Base-by-base conservation (phyloP, 2,113 vertebrate species). In the Mola mola region DNA sequence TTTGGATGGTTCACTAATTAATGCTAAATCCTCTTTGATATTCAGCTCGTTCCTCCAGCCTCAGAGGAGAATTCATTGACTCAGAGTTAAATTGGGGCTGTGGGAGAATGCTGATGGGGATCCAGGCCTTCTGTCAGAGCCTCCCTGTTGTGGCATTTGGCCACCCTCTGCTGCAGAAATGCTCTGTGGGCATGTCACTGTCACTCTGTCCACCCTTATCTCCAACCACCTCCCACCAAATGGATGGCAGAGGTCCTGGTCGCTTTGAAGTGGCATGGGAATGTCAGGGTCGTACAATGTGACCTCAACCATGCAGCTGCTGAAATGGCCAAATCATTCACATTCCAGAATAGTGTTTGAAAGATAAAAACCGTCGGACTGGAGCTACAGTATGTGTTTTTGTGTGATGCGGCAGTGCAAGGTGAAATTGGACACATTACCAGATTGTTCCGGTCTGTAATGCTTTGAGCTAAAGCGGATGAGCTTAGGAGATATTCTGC, bases 401-500 rank as follows among this genome's bases (percentile, higher is more conserved):
- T 29, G 28, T 4, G 28, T 29, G 40, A 42, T 19, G 40, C 15
- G 36, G n/a, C n/a, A n/a, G n/a, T n/a, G n/a, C n/a, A n/a, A n/a
- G n/a, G n/a, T n/a, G n/a, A n/a, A n/a, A n/a, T n/a, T n/a, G n/a
- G 36, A 57, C 58, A 53, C 31, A 9, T 7, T 19, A 28, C 20
- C 29, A 46, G 75, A 74, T 76, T 74, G 53, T 58, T 33, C 47
- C 33, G 66, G 76, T 58, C 67, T 70, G 38, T 78, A 67, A 78
- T 73, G 66, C 72, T 72, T 76, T 77, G 50, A 72, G 56, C 60
- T 63, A 60, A 82, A 79, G 67, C 25, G 52, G 81, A 76, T 82
- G 24, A 85, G 65, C 52, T 85, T 74, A 81, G 58, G 81, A 72
- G 77, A 69, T 81, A 80, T 67, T 28, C 60, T 17, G 48, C 73